Conservation (phyloP, 1,140 invertebrate species). For the Drosophila jambulina region DNA sequence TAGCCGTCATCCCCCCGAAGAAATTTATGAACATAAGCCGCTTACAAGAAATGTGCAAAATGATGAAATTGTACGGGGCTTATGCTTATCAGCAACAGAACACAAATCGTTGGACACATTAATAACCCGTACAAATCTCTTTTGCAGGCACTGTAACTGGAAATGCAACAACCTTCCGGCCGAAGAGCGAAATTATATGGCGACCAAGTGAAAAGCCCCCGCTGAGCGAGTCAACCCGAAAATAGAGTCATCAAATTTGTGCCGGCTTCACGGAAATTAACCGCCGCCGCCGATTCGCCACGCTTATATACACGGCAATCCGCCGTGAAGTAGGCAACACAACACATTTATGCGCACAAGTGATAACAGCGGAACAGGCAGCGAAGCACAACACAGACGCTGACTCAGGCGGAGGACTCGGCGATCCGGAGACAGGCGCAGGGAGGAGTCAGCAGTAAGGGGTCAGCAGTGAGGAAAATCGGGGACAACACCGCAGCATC, state of each 20-base stretch:
- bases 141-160: conserved; percentile 64
- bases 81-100: conserved; percentile 67
- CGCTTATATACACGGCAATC: conserved; percentile 64
- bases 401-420: conserved; percentile 35
- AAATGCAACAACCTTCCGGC: conserved; percentile 48
- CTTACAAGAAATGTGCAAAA: conserved; percentile 73
- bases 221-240: conserved; percentile 57
- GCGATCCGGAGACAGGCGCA: conserved; percentile 31
- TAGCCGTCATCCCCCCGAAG: background rate
- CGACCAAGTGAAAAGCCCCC: conserved; percentile 50
- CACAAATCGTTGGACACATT: conserved; percentile 63
- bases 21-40: conserved; percentile 79
- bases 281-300: conserved; percentile 69
- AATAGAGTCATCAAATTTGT: conserved; percentile 74
- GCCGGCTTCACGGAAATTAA: conserved; percentile 64
- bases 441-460: conserved; percentile 10
- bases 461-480: conserved; percentile 19
- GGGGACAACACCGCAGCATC: conserved; percentile 48
- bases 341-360: conserved; percentile 78
- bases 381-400: conserved; percentile 35
- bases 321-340: conserved; percentile 72
- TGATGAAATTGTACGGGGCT: conserved; percentile 60
- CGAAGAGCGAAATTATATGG: conserved; percentile 51
- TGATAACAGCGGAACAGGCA: conserved; percentile 63
- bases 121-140: conserved; percentile 62